A percentile compares a stretch with the other conserved stretches of the same genome.
Evolutionary conservation across 2,888 invertebrate genomes (phyloP).

Genomic region (Ectemnius lituratus): DNA sequence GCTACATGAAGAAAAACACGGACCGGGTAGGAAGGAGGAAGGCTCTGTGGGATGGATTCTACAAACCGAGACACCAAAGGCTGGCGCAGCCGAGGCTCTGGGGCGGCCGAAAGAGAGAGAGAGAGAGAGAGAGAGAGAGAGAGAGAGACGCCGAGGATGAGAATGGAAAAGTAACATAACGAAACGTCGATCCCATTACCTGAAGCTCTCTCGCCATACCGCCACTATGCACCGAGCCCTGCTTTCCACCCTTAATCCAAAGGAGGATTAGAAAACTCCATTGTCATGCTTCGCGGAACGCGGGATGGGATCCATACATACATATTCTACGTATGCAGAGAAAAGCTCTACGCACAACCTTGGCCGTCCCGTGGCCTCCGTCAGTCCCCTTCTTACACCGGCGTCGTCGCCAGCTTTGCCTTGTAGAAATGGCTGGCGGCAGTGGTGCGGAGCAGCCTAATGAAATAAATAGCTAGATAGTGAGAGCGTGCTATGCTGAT

Average conservation of each 20-base stretch:
- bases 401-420: constrained; percentile 20
- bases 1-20: constrained; percentile 77
- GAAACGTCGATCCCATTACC: constrained; percentile 78
- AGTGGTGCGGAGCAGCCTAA: constrained; percentile 51
- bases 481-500: constrained; percentile 47
- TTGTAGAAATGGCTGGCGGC: constrained; percentile 35
- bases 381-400: background rate
- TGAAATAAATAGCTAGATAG: constrained; percentile 62
- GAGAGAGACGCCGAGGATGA: constrained; percentile 64
- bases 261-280: constrained; percentile 75
- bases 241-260: constrained; percentile 74
- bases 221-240: constrained; percentile 56
- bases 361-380: constrained; percentile 22
- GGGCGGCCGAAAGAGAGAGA: too few relatives aligned
- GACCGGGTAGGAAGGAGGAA: constrained; percentile 56
- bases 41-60: constrained; percentile 64
- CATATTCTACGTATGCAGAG: constrained; percentile 42
- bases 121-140: too few relatives aligned
- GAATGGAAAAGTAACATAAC: constrained; percentile 77
- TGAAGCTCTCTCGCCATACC: constrained; percentile 62
- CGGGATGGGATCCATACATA: constrained; percentile 59
- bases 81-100: constrained; percentile 51
- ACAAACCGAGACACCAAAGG: constrained; percentile 66
- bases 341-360: constrained; percentile 50
- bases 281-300: constrained; percentile 74